Evolutionary conservation across 2,888 invertebrate genomes (phyloP).

Genomic region (Drosophila neotestacea): DNA sequence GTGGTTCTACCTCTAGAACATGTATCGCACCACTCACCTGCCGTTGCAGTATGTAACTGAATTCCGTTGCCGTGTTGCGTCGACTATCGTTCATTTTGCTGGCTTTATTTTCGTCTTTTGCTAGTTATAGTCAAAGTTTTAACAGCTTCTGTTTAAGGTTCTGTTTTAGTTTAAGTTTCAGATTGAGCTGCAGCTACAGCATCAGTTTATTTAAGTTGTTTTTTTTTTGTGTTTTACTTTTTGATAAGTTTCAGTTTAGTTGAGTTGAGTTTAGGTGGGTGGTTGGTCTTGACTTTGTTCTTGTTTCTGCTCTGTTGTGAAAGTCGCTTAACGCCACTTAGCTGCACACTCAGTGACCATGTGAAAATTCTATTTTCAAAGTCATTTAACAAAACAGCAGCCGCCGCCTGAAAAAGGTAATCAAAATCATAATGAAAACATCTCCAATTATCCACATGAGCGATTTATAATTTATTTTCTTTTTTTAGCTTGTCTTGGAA

Average conservation of each 20-base stretch:
- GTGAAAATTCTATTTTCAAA: conserved; percentile 37
- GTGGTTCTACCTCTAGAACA: neutral
- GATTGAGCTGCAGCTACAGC: conserved; percentile 4
- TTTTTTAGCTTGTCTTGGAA: neutral
- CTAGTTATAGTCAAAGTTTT: conserved; percentile 54
- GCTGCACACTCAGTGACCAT: conserved; percentile 32
- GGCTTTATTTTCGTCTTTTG: conserved; percentile 29
- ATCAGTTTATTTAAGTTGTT: conserved; percentile 41
- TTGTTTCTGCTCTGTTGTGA: conserved; percentile 8
- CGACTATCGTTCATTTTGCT: conserved; percentile 83
- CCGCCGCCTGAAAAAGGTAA: conserved; percentile 21
- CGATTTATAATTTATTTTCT: neutral
- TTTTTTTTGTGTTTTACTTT: conserved; percentile 33
- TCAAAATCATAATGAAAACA: conserved; percentile 13
- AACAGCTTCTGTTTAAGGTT: conserved; percentile 35
- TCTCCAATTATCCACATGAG: neutral
- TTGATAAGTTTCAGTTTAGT: conserved; percentile 46
- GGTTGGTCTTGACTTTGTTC: conserved; percentile 30
- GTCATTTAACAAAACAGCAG: conserved; percentile 33
- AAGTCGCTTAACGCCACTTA: conserved; percentile 18
- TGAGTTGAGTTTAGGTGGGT: conserved; percentile 54
- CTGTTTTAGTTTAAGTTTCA: conserved; percentile 26
- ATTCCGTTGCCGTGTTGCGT: conserved; percentile 85
- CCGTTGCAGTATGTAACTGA: conserved; percentile 85
- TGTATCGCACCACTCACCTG: conserved; percentile 77